phyloP scores from a whole-genome alignment of 1,140 invertebrate species.

The Dysdera silvatica region DNA sequence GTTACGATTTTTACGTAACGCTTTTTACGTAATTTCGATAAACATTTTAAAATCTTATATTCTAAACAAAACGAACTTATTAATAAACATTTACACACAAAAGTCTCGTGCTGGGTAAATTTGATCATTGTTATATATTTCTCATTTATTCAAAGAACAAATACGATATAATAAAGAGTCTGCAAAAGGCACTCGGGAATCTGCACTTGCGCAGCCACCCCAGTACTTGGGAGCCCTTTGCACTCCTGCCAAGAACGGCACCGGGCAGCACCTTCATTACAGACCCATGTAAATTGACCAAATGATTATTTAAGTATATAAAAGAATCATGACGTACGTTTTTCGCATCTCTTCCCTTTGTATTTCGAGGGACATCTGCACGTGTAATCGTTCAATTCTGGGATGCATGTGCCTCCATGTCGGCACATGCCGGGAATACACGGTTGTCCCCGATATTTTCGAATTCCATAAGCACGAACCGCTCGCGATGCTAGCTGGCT shows the following conservation, averaged over 20 bases:
- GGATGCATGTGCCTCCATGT: slow-evolving; percentile 65
- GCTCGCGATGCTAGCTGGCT: slow-evolving; percentile 43
- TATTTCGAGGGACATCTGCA: slow-evolving; percentile 58
- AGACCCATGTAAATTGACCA: neutral
- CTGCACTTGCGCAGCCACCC: no score
- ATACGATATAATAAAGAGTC: no score
- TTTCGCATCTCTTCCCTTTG: slow-evolving; percentile 61
- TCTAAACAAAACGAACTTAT: no score
- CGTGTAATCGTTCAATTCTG: slow-evolving; percentile 58
- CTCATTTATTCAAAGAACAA: no score
- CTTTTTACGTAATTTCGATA: no score
- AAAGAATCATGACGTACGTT: slow-evolving; percentile 49
- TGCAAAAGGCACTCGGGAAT: no score
- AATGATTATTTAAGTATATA: neutral
- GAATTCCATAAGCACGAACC: slow-evolving; percentile 44
- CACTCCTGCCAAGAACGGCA: no score
- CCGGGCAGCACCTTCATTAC: neutral
- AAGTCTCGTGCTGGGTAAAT: no score
- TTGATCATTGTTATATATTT: no score
- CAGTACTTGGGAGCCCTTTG: neutral
- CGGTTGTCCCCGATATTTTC: slow-evolving; percentile 59
- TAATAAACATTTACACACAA: no score
- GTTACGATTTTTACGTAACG: no score
- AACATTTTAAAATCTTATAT: no score
- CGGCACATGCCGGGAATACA: slow-evolving; percentile 58